Conservation (phyloP, 2,888 invertebrate genomes). For the Serrognathus titanus region DNA sequence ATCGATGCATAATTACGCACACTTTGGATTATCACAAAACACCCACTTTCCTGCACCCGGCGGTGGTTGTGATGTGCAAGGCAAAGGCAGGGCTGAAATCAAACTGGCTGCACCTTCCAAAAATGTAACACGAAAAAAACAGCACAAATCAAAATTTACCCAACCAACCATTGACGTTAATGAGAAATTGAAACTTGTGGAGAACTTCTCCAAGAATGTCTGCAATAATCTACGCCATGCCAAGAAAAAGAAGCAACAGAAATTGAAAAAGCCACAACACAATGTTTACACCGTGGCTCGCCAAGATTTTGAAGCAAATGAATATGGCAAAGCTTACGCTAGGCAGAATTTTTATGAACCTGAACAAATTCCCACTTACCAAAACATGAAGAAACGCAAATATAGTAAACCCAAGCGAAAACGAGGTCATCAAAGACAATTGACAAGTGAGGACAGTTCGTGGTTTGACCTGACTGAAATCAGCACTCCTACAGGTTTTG, state of each 20-base stretch:
- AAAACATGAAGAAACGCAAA: not conserved
- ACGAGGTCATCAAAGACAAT: not conserved
- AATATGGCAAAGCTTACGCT: not conserved
- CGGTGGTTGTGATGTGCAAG: not conserved
- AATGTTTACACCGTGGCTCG: not conserved
- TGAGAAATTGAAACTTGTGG: not conserved
- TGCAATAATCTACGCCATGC: not conserved
- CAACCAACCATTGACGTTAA: not conserved
- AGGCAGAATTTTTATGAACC: not conserved
- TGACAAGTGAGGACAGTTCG: slow-evolving; percentile 21
- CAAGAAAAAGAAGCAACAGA: not conserved
- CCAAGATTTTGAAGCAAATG: not conserved
- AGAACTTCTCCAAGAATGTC: not conserved
- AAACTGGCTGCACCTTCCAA: not conserved
- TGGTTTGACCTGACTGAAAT: slow-evolving; percentile 26
- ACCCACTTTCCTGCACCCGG: not conserved
- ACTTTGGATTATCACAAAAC: not conserved
- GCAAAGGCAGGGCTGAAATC: not conserved
- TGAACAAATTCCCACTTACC: not conserved
- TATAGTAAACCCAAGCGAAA: not conserved
- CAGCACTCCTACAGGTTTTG: slow-evolving; percentile 15
- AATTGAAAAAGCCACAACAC: not conserved
- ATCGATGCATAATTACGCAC: no score
- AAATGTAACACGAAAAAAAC: no score
- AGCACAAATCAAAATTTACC: no score